A percentile compares a stretch with the other conserved stretches of the same genome.
Evolutionary conservation across 2,113 vertebrate species (phyloP).

Genomic region (Nestor notabilis): DNA sequence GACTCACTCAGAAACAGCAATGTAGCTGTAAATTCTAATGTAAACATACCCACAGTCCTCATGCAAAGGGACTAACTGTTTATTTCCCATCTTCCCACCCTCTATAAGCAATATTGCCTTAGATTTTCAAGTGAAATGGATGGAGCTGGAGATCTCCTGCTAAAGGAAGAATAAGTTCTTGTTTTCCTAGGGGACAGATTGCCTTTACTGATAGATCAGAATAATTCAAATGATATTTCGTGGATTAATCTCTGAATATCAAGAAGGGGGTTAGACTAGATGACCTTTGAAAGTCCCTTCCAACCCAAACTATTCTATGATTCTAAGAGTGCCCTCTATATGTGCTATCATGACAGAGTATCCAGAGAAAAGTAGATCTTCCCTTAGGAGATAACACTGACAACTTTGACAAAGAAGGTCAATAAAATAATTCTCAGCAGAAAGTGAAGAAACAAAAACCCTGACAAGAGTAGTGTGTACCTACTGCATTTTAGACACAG

Average conservation of each 20-base stretch:
- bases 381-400: neutral
- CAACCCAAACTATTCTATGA: neutral
- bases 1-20: neutral
- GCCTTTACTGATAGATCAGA: neutral
- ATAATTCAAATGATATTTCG: neutral
- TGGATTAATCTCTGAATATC: neutral
- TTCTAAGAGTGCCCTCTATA: neutral
- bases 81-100: neutral
- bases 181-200: neutral
- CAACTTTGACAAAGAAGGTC: neutral
- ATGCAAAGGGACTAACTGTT: neutral
- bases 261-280: neutral
- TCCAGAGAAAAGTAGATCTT: neutral
- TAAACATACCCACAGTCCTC: neutral
- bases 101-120: neutral
- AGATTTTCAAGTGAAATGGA: neutral
- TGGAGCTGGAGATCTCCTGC: neutral
- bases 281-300: neutral
- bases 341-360: neutral
- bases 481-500: neutral
- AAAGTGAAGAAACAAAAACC: neutral
- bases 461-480: rapidly evolving
- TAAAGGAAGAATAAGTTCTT: neutral
- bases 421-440: neutral
- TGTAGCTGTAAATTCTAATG: neutral